These are phyloP conservation scores for Hypsopygia costalis DNA, from an alignment of 2,888 invertebrate genomes.

Conservation along the genomic window DNA sequence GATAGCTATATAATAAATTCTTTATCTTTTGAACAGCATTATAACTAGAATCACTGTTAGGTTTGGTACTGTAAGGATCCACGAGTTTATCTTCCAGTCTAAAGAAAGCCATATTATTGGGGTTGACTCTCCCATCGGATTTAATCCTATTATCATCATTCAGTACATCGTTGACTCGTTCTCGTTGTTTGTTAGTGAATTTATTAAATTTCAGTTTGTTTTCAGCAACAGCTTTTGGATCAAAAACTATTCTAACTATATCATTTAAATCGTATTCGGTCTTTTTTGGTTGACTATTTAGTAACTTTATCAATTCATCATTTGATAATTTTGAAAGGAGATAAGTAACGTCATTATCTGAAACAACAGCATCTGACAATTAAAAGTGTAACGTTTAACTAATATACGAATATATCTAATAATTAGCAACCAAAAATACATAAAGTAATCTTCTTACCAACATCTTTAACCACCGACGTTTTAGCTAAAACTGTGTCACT, in stretches of 20 bases:
- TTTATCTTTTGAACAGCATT: constrained; percentile 52
- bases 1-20: constrained; percentile 46
- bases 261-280: constrained; percentile 51
- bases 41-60: constrained; percentile 38
- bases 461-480: constrained; percentile 35
- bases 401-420: not conserved
- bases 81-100: constrained; percentile 54
- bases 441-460: constrained; percentile 33
- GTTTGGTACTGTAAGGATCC: constrained; percentile 34
- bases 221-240: constrained; percentile 21
- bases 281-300: constrained; percentile 51
- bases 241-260: constrained; percentile 39
- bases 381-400: not conserved
- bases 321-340: constrained; percentile 63
- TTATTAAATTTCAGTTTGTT: constrained; percentile 14
- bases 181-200: not conserved
- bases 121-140: constrained; percentile 21
- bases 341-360: constrained; percentile 55
- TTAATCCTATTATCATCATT: constrained; percentile 9
- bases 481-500: constrained; percentile 49
- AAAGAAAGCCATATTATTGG: constrained; percentile 36
- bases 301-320: constrained; percentile 51
- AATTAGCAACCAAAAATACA: constrained; percentile 7
- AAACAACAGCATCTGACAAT: constrained; percentile 13
- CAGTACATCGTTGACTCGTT: not conserved